These are phyloP conservation scores for Toxonevra muliebris DNA, from an alignment of 2,888 invertebrate species.

Conservation along the genomic window DNA sequence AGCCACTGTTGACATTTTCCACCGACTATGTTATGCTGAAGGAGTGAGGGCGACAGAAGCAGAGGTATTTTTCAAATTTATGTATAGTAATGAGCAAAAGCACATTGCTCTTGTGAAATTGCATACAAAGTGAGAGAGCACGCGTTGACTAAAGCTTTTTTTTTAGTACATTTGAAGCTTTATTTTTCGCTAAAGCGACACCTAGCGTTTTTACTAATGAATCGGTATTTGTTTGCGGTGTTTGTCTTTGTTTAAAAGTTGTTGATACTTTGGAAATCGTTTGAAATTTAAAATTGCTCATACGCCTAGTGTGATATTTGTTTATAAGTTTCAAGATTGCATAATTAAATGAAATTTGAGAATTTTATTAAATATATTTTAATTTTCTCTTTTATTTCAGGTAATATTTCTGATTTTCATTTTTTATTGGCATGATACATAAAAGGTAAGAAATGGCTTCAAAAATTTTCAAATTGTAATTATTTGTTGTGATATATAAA, in stretches of 20 bases:
- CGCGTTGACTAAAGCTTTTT: background rate
- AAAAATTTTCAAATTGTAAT: too few species aligned
- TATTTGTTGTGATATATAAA: too few species aligned
- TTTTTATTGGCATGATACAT: too few species aligned
- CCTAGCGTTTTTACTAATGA: background rate
- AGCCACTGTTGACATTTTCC: conserved; percentile 3
- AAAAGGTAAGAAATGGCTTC: too few species aligned
- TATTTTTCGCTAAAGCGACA: background rate
- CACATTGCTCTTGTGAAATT: background rate
- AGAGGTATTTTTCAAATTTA: too few species aligned
- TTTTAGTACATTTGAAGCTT: background rate
- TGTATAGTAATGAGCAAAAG: too few species aligned
- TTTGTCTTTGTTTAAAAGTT: background rate
- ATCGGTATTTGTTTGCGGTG: background rate
- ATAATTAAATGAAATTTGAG: too few species aligned
- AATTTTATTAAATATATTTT: too few species aligned
- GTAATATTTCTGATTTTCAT: too few species aligned
- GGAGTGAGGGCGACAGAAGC: background rate
- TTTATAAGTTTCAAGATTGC: too few species aligned
- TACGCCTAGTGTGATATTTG: conserved; percentile 12
- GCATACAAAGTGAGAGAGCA: background rate
- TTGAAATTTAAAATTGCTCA: background rate
- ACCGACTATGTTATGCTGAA: background rate
- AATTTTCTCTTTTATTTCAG: too few species aligned
- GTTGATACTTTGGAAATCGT: background rate